Conservation (phyloP, 2,888 invertebrate species). For the Gortyna flavago region DNA sequence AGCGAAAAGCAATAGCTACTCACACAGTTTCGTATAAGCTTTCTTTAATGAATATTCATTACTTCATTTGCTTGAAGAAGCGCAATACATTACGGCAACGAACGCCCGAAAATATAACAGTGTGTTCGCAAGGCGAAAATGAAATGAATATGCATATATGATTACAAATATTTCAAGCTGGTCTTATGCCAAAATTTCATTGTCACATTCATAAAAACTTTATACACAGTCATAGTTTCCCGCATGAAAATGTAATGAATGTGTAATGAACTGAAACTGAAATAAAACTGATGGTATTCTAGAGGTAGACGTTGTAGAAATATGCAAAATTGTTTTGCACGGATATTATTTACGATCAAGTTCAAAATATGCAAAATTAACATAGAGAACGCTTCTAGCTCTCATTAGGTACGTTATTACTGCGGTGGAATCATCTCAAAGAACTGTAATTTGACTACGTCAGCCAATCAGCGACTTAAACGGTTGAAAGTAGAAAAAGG, state of each 20-base stretch:
- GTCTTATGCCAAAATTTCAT: slow-evolving; percentile 66
- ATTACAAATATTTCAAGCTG: slow-evolving; percentile 67
- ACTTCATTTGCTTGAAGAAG: slow-evolving; percentile 84
- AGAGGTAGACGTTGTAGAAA: slow-evolving; percentile 23
- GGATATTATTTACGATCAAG: slow-evolving; percentile 21
- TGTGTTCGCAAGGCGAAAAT: slow-evolving; percentile 69
- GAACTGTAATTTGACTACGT: slow-evolving; percentile 26
- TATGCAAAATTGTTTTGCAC: slow-evolving; percentile 32
- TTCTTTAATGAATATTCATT: slow-evolving; percentile 85
- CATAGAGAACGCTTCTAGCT: background rate
- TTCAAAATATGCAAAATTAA: slow-evolving; percentile 16
- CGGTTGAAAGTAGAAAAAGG: slow-evolving; percentile 16
- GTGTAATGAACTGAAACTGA: slow-evolving; percentile 53
- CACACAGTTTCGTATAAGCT: slow-evolving; percentile 74
- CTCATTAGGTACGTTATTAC: slow-evolving; percentile 22
- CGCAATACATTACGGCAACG: slow-evolving; percentile 81
- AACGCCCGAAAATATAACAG: slow-evolving; percentile 72
- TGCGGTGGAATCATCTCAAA: slow-evolving; percentile 36
- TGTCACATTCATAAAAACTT: slow-evolving; percentile 62
- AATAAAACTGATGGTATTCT: slow-evolving; percentile 39
- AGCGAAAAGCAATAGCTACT: slow-evolving; percentile 74
- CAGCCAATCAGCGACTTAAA: slow-evolving; percentile 32
- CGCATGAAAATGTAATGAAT: slow-evolving; percentile 56
- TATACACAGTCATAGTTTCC: slow-evolving; percentile 56
- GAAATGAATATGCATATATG: slow-evolving; percentile 74